phyloP scores from a whole-genome alignment of 1,140 invertebrate species.

The Ceratosolen fusciceps region DNA sequence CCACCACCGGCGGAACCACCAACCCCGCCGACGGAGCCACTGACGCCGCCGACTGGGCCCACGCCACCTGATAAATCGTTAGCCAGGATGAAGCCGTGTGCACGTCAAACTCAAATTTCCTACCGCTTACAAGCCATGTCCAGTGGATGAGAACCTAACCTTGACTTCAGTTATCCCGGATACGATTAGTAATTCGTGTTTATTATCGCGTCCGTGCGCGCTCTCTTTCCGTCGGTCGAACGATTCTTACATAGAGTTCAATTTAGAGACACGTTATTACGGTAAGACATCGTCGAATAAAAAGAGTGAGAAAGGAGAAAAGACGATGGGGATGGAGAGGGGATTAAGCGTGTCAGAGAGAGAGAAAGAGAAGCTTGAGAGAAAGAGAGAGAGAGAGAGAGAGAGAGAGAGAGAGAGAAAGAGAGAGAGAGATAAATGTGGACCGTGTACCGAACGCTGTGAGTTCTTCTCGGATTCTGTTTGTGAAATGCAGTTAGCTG shows the following conservation, averaged over 20 bases:
- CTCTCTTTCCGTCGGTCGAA: neutral
- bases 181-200: neutral
- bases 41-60: constrained; percentile 66
- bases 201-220: neutral
- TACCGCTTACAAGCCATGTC: neutral
- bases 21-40: constrained; percentile 62
- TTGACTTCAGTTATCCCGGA: neutral
- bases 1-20: constrained; percentile 56
- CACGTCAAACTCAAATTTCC: neutral
- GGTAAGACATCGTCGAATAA: neutral
- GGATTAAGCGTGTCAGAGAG: no score
- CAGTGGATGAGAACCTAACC: neutral
- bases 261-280: neutral
- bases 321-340: constrained; percentile 35
- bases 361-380: constrained; percentile 30
- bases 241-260: neutral
- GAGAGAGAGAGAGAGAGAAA: constrained; percentile 27
- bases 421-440: constrained; percentile 15
- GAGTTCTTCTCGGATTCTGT: constrained; percentile 72
- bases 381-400: constrained; percentile 12
- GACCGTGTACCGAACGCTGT: constrained; percentile 64
- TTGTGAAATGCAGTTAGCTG: constrained; percentile 71
- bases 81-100: constrained; percentile 70
- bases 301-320: constrained; percentile 7
- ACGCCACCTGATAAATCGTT: constrained; percentile 71